Base-by-base conservation (phyloP, 2,797 vertebrate genomes). In the Capromys pilorides region DNA sequence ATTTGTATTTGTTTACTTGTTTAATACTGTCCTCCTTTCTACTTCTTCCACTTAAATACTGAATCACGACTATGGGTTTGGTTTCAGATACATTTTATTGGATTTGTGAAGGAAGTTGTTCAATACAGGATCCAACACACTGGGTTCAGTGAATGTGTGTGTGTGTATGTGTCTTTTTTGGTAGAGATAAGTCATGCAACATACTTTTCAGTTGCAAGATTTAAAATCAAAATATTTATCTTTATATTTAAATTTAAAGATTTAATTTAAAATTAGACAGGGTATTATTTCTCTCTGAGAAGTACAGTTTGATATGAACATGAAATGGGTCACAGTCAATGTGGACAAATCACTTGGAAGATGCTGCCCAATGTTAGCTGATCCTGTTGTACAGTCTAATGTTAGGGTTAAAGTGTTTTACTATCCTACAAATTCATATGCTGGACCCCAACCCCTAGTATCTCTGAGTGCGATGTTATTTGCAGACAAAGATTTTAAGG, bases 221-320 rank as follows among this genome's bases (percentile, higher is more conserved):
- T 57, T 57, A 57, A 18, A 57, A 18, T 57, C 16, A 57, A 57
- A 57, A 57, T 57, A 57, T 57, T 57, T 57, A 54, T 54, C 51
- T 54, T 54, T 54, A 57, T 57, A 57, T 57, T 57, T 57, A 57
- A 57, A 18, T 57, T 57, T 57, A 57, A 57, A 57, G 54, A 57
- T 57, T 57, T 57, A 71, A 94, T 18, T 62, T 41, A 71, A 57
- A 86, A 33, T 51, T 31, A 61, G 67, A n/a, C 67, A 78, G 80
- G 22, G 18, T 71, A 21, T 83, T 31, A 69, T 90, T 95, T 90
- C 36, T 73, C 7, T 62, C 61, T 28, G 18, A 94, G 86, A 90
- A 45, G 88, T 86, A 51, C 73, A 83, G 7, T 91, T 96, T 91
- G 49, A 33, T 41, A n/a, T n/a, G 33, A 87, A 88, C 78, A 84